These are phyloP conservation scores for Argopecten irradians DNA, from an alignment of 1,140 invertebrate species.

Conservation along the genomic window DNA sequence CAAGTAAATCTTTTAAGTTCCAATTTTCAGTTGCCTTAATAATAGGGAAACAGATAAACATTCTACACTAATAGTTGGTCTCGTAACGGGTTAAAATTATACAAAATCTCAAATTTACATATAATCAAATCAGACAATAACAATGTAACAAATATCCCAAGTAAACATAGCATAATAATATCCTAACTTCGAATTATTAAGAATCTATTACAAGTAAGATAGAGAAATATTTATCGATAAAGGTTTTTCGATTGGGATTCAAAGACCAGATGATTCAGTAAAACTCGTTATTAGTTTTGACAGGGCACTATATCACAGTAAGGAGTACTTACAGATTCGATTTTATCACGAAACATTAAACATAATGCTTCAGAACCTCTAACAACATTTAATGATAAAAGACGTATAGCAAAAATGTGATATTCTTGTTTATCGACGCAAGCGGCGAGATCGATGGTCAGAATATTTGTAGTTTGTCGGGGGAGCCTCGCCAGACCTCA, in stretches of 20 bases:
- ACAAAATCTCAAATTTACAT: too few relatives aligned
- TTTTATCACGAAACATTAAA: conserved; percentile 18
- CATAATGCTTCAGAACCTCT: background rate
- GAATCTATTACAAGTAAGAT: too few relatives aligned
- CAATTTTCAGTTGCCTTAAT: too few relatives aligned
- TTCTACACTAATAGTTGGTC: too few relatives aligned
- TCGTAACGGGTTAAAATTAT: too few relatives aligned
- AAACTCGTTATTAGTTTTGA: background rate
- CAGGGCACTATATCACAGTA: background rate
- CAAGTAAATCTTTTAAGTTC: too few relatives aligned
- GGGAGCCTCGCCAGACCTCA: background rate
- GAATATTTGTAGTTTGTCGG: background rate
- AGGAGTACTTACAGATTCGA: background rate
- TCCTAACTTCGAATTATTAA: too few relatives aligned
- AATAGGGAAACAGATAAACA: too few relatives aligned
- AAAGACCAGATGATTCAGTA: background rate
- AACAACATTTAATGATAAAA: background rate
- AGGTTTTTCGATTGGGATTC: background rate
- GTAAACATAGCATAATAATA: too few relatives aligned
- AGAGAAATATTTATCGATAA: too few relatives aligned
- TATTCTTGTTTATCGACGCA: background rate
- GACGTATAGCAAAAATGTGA: background rate
- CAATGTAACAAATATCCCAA: too few relatives aligned
- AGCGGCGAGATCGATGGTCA: background rate
- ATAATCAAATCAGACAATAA: too few relatives aligned